phyloP scores from a whole-genome alignment of 2,113 vertebrate species.

The Taxidea taxus region DNA sequence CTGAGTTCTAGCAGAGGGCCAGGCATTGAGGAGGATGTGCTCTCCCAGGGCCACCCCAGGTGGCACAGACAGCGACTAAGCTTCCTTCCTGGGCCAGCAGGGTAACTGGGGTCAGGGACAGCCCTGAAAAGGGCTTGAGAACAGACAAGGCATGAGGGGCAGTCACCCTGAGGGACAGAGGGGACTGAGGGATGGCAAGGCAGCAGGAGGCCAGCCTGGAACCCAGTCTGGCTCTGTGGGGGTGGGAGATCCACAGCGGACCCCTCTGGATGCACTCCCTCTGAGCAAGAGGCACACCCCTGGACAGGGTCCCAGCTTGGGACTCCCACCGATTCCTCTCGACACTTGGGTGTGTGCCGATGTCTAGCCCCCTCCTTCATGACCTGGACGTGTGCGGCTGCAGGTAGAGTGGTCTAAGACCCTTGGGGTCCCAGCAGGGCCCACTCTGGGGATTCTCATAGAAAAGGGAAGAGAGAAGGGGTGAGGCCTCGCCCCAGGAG shows the following conservation, averaged over 20 bases:
- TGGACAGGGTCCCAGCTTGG: background rate
- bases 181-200: rapidly evolving
- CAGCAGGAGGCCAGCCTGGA: background rate
- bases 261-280: background rate
- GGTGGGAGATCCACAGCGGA: background rate
- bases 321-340: too few relatives aligned
- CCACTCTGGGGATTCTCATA: background rate
- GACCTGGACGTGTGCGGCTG: background rate
- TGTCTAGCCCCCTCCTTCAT: background rate
- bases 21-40: background rate
- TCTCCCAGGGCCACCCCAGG: background rate
- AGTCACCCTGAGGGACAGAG: rapidly evolving
- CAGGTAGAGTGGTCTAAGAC: too few relatives aligned
- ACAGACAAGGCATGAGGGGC: rapidly evolving
- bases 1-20: background rate
- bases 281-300: background rate
- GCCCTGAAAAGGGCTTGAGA: background rate
- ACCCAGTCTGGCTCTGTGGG: rapidly evolving
- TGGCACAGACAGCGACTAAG: rapidly evolving
- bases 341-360: background rate
- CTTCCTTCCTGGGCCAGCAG: background rate
- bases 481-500: background rate
- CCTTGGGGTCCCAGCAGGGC: background rate
- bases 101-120: background rate
- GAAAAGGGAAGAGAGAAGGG: background rate